Percentiles rank a stretch among this genome's conserved stretches.
These are phyloP conservation scores for Bubo bubo DNA, from an alignment of 2,113 vertebrate genomes.

Conservation along the genomic window DNA sequence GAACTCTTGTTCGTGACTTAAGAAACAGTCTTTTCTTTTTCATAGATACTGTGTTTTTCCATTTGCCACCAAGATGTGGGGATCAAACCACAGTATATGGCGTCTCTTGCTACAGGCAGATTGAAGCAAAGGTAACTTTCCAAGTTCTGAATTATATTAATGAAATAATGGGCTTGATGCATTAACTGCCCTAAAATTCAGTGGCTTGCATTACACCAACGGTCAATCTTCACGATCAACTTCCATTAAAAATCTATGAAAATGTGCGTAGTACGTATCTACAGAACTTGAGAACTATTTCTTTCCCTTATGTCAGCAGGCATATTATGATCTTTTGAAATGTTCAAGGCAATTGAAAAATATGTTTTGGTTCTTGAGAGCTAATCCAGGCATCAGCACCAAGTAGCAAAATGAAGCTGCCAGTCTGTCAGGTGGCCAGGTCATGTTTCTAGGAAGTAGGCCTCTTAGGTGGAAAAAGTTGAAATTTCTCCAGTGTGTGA, in stretches of 20 bases:
- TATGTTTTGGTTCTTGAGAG: background rate
- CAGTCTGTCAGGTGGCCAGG: background rate
- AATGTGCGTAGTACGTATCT: background rate
- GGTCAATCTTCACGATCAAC: background rate
- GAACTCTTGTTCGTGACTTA: background rate
- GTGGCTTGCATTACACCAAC: background rate
- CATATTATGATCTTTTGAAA: background rate
- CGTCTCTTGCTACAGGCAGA: slow-evolving; percentile 96
- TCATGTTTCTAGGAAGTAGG: background rate
- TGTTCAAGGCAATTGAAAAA: background rate
- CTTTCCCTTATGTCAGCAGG: background rate
- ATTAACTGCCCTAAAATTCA: background rate
- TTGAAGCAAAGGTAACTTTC: slow-evolving; percentile 92
- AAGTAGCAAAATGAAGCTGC: background rate
- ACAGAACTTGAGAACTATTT: background rate
- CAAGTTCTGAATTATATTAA: background rate
- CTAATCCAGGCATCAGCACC: background rate
- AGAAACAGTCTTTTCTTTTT: background rate
- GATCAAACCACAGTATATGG: slow-evolving; percentile 90
- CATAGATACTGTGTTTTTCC: slow-evolving; percentile 93
- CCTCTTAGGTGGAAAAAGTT: background rate
- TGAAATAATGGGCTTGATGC: background rate
- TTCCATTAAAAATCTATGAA: background rate
- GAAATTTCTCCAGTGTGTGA: background rate
- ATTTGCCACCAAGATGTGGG: slow-evolving; percentile 87